A percentile compares a stretch with the other conserved stretches of the same genome.
These are phyloP conservation scores for Beroe forskalii DNA, from an alignment of 37 sponge, comb jelly and placozoan genomes.

Conservation along the genomic window DNA sequence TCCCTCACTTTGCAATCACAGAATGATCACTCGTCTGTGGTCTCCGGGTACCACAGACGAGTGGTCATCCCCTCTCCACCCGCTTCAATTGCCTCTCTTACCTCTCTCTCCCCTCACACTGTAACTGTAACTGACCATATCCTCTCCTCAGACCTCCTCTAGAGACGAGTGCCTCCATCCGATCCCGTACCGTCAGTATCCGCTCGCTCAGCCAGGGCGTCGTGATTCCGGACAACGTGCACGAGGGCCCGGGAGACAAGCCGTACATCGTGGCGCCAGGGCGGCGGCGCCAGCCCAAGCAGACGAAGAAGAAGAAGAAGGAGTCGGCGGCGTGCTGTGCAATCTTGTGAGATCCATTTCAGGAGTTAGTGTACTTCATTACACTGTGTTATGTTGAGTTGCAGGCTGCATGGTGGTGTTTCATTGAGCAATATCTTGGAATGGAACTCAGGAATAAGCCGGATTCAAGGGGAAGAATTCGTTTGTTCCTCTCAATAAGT, in stretches of 20 bases:
- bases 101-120: not conserved
- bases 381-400: no score
- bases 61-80: not conserved
- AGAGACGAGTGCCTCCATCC: not conserved
- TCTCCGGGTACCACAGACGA: no score
- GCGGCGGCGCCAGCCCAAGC: not conserved
- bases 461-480: no score
- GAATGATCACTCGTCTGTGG: no score
- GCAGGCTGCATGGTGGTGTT: no score
- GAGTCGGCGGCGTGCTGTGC: not conserved
- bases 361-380: no score
- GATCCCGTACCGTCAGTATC: conserved; percentile 1
- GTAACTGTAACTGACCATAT: no score
- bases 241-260: conserved; percentile 12
- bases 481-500: no score
- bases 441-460: no score
- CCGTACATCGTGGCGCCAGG: conserved; percentile 31
- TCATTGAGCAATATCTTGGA: no score
- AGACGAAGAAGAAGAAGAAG: not conserved
- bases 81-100: not conserved
- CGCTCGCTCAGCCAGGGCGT: not conserved
- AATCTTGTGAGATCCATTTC: not conserved
- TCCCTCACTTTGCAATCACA: no score
- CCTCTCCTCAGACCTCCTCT: not conserved
- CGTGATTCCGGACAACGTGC: conserved; percentile 12